Evolutionary conservation across 2,113 vertebrate genomes (phyloP), one percentile per base, ranked within the genome.

Genomic region (Hippoglossus stenolepis): DNA sequence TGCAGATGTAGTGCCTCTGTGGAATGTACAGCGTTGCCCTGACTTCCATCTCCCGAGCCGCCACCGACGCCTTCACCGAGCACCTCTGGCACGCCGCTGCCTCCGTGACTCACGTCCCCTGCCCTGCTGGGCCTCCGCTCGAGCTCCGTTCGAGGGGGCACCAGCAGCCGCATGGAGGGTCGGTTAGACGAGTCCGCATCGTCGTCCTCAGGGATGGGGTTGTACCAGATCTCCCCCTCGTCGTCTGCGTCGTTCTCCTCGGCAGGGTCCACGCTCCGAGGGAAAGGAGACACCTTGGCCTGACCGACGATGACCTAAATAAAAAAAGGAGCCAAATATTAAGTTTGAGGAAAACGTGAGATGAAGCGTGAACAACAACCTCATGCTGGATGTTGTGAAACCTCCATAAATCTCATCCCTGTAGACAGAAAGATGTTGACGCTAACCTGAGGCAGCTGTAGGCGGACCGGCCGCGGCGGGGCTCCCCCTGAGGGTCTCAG

Each of bases 181-280:
- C 81, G 61, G 23, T 35, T 13, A 13, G 86, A 53, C 67, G 4
- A 23, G 20, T 90, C 86, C 0, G 83, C 86, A 3, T 97, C 97
- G 0, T 98, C 97, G 5, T 99, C 98, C 90, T 99, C 98, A 0
- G 98, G 98, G 89, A 99, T 99, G 0, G 98, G 98, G 79, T 99
- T 99, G 93, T 99, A 99, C 98, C 98, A 99, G 92, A 99, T 99
- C 90, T 99, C 98, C 57, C 98, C 97, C 93, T 99, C 98, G 57
- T 99, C 97, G 0, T 98, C 97, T 0, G 96, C 96, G 0, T 98
- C 97, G 0, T 96, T 96, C 53, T 99, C 97, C 85, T 99, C 97
- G 0, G 93, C 84, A 0, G 94, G 95, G 74, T 97, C 95, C 40
- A 89, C 11, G 63, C 85, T 71, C 20, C 88, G 5, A 9, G 86